phyloP scores from a whole-genome alignment of 92 coral and sea anemone genomes.

The Parazoanthus darwini region DNA sequence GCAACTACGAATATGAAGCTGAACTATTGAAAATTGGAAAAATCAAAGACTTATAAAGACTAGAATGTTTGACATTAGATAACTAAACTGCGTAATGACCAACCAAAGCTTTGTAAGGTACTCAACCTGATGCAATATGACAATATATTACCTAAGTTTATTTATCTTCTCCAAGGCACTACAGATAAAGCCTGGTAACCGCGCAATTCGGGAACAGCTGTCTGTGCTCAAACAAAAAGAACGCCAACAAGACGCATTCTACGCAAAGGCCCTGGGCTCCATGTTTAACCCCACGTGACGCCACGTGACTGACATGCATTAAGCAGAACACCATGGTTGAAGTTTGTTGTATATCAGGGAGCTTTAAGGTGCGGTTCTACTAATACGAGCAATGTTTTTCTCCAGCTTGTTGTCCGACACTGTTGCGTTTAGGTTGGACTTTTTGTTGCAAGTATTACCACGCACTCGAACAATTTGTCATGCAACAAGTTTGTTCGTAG shows the following conservation, averaged over 20 bases:
- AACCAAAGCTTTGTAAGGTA: no score
- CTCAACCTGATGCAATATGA: no score
- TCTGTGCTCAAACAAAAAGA: slow-evolving; percentile 54
- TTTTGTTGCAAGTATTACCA: neutral
- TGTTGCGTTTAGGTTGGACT: neutral
- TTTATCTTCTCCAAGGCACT: slow-evolving; percentile 42
- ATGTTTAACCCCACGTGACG: slow-evolving; percentile 53
- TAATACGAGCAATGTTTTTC: neutral
- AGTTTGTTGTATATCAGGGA: neutral
- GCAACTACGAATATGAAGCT: no score
- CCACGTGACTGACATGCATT: no score
- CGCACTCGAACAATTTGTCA: no score
- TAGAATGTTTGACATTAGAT: no score
- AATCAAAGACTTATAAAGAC: no score
- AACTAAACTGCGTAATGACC: no score
- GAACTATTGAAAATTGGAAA: no score
- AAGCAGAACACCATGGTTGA: neutral
- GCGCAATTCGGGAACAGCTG: slow-evolving; percentile 57
- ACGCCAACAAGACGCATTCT: slow-evolving; percentile 36
- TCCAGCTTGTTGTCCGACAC: neutral
- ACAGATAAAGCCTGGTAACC: slow-evolving; percentile 46
- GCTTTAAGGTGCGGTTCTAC: neutral
- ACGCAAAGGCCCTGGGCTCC: slow-evolving; percentile 51
- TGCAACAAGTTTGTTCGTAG: no score
- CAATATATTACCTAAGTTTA: no score